Percentiles rank a stretch among this genome's conserved stretches.
phyloP scores from a whole-genome alignment of 2,888 invertebrate genomes.

The Rotaria socialis region DNA sequence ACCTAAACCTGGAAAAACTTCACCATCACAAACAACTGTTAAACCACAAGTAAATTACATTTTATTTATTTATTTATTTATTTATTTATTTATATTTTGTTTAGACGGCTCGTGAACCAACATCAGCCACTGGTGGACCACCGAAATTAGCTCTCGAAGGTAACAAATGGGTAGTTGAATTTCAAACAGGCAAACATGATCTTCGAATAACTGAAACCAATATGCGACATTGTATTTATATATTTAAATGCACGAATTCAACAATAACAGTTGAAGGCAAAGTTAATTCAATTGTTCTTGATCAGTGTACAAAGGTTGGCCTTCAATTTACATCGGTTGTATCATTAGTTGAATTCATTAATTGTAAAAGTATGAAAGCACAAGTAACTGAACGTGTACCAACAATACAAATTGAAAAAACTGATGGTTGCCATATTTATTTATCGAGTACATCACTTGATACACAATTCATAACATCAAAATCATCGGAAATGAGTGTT shows the following conservation, averaged over 20 bases:
- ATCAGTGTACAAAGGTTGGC: conserved; percentile 51
- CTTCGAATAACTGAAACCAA: conserved; percentile 80
- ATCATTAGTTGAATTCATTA: conserved; percentile 79
- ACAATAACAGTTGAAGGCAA: conserved; percentile 73
- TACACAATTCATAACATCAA: conserved; percentile 88
- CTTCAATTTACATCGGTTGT: conserved; percentile 42
- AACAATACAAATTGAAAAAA: conserved; percentile 94
- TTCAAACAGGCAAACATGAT: conserved; percentile 79
- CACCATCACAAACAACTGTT: neutral
- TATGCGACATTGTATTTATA: conserved; percentile 94
- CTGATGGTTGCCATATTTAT: conserved; percentile 96
- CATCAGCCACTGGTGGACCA: conserved; percentile 62
- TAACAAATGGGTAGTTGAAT: conserved; percentile 94
- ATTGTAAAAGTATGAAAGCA: conserved; percentile 95
- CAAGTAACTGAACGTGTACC: conserved; percentile 90
- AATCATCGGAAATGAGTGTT: conserved; percentile 98
- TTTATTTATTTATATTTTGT: neutral
- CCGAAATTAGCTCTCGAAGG: conserved; percentile 83
- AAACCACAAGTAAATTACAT: neutral
- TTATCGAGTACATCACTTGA: conserved; percentile 78
- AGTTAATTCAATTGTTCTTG: conserved; percentile 84
- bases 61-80: too few species aligned
- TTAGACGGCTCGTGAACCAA: neutral
- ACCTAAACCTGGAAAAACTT: conserved; percentile 34
- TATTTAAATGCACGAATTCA: conserved; percentile 85